A percentile compares a stretch with the other conserved stretches of the same genome.
Evolutionary conservation across 2,888 invertebrate genomes (phyloP).

Genomic region (Spilarctia lutea): DNA sequence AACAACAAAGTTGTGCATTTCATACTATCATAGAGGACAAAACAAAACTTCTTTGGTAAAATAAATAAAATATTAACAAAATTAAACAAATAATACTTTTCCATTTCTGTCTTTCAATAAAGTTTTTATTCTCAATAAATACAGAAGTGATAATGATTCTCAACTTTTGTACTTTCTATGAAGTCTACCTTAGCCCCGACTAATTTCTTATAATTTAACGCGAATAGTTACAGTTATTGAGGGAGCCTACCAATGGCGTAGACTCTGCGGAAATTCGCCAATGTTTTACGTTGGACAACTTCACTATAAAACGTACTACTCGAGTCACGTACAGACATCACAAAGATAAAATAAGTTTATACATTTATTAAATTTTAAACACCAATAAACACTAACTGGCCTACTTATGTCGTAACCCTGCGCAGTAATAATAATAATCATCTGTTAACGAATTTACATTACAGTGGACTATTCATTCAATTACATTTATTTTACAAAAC

Average conservation of each 20-base stretch:
- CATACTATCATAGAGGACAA: conserved; percentile 55
- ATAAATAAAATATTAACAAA: conserved; percentile 67
- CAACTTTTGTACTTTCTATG: conserved; percentile 74
- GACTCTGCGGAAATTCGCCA: conserved; percentile 33
- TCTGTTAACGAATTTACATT: conserved; percentile 58
- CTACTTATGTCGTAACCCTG: conserved; percentile 61
- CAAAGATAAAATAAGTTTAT: conserved; percentile 50
- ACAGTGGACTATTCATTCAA: conserved; percentile 58
- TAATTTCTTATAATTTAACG: conserved; percentile 50
- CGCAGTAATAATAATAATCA: conserved; percentile 57
- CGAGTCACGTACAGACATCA: conserved; percentile 47
- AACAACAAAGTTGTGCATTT: conserved; percentile 84
- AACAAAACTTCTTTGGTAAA: conserved; percentile 64
- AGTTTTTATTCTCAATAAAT: conserved; percentile 26
- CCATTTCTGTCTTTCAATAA: conserved; percentile 59
- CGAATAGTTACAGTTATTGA: conserved; percentile 42
- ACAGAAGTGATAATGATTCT: conserved; percentile 38
- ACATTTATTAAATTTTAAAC: conserved; percentile 51
- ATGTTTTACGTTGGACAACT: conserved; percentile 33
- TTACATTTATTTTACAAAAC: conserved; percentile 63
- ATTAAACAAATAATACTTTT: conserved; percentile 60
- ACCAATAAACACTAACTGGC: conserved; percentile 52
- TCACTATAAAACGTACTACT: conserved; percentile 36
- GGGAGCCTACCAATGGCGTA: conserved; percentile 31
- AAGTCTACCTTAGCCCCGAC: conserved; percentile 63